Conservation (phyloP, 2,113 vertebrate genomes). For the Hippocampus comes region DNA sequence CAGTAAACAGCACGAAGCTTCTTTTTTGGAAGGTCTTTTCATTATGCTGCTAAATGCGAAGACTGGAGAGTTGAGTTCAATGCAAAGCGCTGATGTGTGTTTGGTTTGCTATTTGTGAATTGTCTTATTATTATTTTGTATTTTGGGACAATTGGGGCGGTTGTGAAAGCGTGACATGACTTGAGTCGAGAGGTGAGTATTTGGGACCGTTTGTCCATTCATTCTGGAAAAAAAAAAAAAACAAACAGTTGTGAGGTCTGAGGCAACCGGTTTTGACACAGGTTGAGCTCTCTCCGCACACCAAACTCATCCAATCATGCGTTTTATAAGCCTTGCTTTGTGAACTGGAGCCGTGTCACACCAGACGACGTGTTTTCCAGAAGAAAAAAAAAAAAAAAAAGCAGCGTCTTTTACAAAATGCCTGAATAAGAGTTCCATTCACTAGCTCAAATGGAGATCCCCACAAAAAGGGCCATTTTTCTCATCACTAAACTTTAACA, state of each 20-base stretch:
- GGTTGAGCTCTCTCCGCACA: not conserved
- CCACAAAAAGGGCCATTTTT: not conserved
- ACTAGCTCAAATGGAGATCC: not conserved
- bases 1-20: too few relatives aligned
- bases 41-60: too few relatives aligned
- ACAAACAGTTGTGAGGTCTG: not conserved
- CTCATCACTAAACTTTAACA: not conserved
- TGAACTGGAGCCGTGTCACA: not conserved
- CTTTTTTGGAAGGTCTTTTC: too few relatives aligned
- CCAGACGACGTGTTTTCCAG: not conserved
- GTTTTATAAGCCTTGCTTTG: not conserved
- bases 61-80: too few relatives aligned
- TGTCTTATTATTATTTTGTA: too few relatives aligned
- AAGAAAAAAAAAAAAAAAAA: not conserved
- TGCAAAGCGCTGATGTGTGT: too few relatives aligned
- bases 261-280: not conserved
- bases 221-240: too few relatives aligned
- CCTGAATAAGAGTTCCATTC: not conserved
- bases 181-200: too few relatives aligned
- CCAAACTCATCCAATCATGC: not conserved
- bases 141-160: too few relatives aligned
- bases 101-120: too few relatives aligned
- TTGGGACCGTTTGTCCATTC: too few relatives aligned
- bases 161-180: too few relatives aligned
- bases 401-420: not conserved